Evolutionary conservation across 2,888 invertebrate genomes (phyloP).

Genomic region (Orchesellides sinensis): DNA sequence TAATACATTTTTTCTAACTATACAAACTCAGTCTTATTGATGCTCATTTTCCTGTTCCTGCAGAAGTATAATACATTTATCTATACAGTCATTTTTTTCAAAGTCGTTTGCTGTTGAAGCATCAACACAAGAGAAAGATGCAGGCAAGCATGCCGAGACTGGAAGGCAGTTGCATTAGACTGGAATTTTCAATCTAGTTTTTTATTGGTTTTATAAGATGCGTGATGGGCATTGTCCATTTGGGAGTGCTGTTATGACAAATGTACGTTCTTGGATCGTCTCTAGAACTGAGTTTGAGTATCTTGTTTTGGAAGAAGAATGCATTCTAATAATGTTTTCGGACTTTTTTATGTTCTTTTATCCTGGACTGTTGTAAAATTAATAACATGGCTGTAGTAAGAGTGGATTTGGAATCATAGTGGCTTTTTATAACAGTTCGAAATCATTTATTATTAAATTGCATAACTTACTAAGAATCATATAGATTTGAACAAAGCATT

Average conservation of each 20-base stretch:
- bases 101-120: conserved; percentile 26
- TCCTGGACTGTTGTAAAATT: background rate
- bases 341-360: background rate
- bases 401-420: no score
- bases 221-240: conserved; percentile 69
- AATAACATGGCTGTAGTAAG: background rate
- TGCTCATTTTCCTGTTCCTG: conserved; percentile 50
- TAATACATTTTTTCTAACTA: conserved; percentile 57
- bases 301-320: conserved; percentile 5
- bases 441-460: conserved; percentile 36
- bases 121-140: conserved; percentile 15
- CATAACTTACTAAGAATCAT: conserved; percentile 30
- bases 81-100: conserved; percentile 35
- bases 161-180: conserved; percentile 61
- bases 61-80: conserved; percentile 39
- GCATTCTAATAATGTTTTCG: background rate
- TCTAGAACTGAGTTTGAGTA: conserved; percentile 1
- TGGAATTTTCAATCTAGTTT: conserved; percentile 70
- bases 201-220: conserved; percentile 67
- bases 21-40: conserved; percentile 57
- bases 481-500: conserved; percentile 25
- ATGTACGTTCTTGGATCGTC: conserved; percentile 17
- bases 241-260: conserved; percentile 66
- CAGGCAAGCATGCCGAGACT: conserved; percentile 52
- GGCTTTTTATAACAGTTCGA: background rate